These are phyloP conservation scores for Candidula unifasciata DNA, from an alignment of 2,888 invertebrate species.

Conservation along the genomic window DNA sequence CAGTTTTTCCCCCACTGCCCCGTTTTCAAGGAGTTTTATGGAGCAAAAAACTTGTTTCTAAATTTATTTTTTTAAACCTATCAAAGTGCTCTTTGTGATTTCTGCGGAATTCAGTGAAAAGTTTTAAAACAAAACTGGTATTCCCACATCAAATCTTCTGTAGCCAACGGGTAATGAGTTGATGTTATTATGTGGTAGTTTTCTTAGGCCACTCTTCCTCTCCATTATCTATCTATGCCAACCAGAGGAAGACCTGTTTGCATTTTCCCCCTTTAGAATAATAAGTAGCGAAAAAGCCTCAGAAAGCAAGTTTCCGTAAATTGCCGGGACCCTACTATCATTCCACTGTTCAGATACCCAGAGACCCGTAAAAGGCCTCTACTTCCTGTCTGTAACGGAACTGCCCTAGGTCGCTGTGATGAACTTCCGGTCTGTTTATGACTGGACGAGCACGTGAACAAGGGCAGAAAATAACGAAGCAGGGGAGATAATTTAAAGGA, in stretches of 20 bases:
- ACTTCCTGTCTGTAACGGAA: constrained; percentile 41
- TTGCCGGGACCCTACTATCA: neutral
- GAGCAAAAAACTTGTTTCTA: neutral
- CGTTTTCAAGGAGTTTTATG: neutral
- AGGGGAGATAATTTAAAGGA: neutral
- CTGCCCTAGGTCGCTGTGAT: constrained; percentile 22
- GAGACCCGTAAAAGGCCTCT: constrained; percentile 23
- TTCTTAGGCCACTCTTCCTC: too few species aligned
- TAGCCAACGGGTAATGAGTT: too few species aligned
- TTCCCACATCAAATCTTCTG: too few species aligned
- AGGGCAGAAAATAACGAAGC: neutral
- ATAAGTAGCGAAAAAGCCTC: neutral
- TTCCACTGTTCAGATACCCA: neutral
- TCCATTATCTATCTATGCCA: too few species aligned
- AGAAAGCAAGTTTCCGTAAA: constrained; percentile 9
- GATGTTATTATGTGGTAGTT: too few species aligned
- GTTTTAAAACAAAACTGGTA: too few species aligned
- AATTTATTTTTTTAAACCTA: too few species aligned
- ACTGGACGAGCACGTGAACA: constrained; percentile 23
- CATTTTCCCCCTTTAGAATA: neutral
- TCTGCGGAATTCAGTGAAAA: too few species aligned
- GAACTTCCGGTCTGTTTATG: constrained; percentile 26
- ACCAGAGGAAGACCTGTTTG: neutral
- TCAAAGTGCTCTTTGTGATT: too few species aligned
- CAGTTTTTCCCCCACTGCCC: neutral